phyloP scores from a whole-genome alignment of 2,797 vertebrate species.

The Chiroxiphia lanceolata region DNA sequence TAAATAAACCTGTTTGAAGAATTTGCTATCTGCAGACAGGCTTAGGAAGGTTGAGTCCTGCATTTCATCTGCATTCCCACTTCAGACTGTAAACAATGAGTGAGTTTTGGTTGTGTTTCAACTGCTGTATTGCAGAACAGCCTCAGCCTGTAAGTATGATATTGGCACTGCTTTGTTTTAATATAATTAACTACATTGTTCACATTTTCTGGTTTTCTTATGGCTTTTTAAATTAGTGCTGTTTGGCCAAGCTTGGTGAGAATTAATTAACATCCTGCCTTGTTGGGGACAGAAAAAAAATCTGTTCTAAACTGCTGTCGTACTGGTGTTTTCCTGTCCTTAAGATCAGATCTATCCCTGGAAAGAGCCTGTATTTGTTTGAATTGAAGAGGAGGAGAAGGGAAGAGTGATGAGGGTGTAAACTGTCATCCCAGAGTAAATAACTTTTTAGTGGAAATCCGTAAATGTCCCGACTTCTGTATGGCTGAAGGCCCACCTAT shows the following conservation, averaged over 20 bases:
- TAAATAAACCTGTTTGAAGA: constrained; percentile 11
- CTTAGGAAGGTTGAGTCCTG: constrained; percentile 6
- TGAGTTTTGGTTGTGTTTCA: constrained; percentile 92
- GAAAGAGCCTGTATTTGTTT: neutral
- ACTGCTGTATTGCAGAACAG: constrained; percentile 91
- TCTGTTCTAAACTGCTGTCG: neutral
- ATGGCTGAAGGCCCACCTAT: neutral
- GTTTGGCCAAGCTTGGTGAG: neutral
- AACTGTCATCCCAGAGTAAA: neutral
- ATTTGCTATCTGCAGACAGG: neutral
- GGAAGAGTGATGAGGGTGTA: neutral
- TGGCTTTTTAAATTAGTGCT: neutral
- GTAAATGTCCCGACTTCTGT: neutral
- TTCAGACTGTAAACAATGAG: constrained; percentile 83
- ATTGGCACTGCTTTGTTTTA: neutral
- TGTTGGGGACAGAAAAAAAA: neutral
- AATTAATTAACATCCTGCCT: neutral
- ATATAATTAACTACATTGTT: neutral
- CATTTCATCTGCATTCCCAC: constrained; percentile 48
- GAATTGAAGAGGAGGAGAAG: neutral
- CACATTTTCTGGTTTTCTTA: neutral
- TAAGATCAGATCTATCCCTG: neutral
- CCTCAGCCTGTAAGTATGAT: constrained; percentile 86
- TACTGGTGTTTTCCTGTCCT: neutral
- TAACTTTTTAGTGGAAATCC: neutral